phyloP scores from a whole-genome alignment of 2,797 vertebrate species.

The Eidolon dupreanum region DNA sequence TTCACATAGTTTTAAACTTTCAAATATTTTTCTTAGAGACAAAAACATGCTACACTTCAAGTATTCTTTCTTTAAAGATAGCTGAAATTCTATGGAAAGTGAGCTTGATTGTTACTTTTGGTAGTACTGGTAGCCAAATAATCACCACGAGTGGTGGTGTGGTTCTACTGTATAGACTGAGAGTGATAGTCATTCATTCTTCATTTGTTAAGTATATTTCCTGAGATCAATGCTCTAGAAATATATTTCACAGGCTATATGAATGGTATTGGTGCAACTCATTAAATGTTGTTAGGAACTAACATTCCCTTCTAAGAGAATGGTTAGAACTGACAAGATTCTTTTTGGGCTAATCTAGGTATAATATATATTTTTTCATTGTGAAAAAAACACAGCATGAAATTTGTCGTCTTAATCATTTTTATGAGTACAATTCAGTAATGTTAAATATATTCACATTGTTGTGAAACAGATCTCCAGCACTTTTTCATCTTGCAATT shows the following conservation, averaged over 20 bases:
- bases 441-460: not conserved
- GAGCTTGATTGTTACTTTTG: constrained; percentile 14
- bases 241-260: not conserved
- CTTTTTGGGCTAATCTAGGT: not conserved
- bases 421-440: not conserved
- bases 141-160: not conserved
- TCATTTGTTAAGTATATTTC: constrained; percentile 36
- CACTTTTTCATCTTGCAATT: not conserved
- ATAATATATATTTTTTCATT: not conserved
- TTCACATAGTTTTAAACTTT: not conserved
- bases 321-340: not conserved
- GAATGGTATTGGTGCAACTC: not conserved
- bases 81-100: not conserved
- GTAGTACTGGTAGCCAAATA: not conserved
- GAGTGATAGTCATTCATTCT: not conserved
- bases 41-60: not conserved
- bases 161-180: not conserved
- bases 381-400: not conserved
- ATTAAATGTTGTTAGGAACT: not conserved
- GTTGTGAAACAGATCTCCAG: not conserved
- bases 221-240: constrained; percentile 12
- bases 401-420: not conserved
- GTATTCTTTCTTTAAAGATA: not conserved
- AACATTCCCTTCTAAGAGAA: not conserved
- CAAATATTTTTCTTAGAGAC: not conserved